Conservation (phyloP, 2,888 invertebrate species). For the Polietes domitor region DNA sequence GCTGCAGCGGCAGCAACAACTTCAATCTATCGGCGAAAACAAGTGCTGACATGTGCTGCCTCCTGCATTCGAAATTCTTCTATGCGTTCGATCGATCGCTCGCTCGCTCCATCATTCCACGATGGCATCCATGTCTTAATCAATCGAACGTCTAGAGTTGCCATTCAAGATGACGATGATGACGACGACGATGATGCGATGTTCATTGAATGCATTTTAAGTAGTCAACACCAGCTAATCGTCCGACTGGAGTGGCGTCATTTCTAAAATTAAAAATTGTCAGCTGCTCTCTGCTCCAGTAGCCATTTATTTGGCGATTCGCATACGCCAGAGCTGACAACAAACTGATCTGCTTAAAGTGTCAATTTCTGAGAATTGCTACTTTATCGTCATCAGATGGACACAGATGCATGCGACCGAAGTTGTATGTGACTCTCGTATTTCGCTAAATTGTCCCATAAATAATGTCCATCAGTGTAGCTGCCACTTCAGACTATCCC, state of each 20-base stretch:
- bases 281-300: background rate
- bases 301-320: background rate
- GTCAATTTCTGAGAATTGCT: background rate
- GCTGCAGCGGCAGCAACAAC: conserved; percentile 16
- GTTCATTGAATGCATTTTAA: background rate
- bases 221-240: background rate
- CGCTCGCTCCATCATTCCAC: background rate
- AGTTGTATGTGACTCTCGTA: no score
- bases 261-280: background rate
- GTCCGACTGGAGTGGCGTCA: background rate
- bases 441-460: no score
- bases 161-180: background rate
- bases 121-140: conserved; percentile 23
- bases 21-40: conserved; percentile 44
- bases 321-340: background rate
- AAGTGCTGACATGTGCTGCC: conserved; percentile 41
- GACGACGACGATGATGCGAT: conserved; percentile 20
- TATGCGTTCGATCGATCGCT: background rate
- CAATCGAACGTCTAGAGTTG: conserved; percentile 26
- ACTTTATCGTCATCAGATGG: background rate
- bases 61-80: conserved; percentile 31
- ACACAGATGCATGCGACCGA: background rate
- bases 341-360: background rate
- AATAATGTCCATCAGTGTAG: no score
- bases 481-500: no score